Conservation (phyloP, 2,888 invertebrate genomes). For the Cantharis rustica region DNA sequence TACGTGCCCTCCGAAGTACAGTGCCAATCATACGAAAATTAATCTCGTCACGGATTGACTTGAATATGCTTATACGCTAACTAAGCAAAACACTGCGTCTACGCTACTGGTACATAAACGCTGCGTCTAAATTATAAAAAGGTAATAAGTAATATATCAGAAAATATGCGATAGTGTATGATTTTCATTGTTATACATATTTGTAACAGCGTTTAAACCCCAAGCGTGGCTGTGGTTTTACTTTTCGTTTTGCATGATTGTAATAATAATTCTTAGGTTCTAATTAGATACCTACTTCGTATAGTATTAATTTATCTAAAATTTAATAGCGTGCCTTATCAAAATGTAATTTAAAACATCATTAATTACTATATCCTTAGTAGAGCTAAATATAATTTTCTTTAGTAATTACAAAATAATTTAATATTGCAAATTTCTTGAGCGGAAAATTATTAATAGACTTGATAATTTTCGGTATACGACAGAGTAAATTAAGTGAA, state of each 20-base stretch:
- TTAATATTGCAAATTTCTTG: neutral
- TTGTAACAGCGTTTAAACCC: neutral
- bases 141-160: too few species aligned
- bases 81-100: too few species aligned
- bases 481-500: conserved; percentile 3
- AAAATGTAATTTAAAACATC: neutral
- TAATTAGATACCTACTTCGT: neutral
- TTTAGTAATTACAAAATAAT: neutral
- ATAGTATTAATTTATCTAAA: neutral
- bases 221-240: neutral
- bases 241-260: neutral
- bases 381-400: neutral
- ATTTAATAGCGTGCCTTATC: neutral
- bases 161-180: too few species aligned
- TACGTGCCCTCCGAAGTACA: too few species aligned
- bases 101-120: too few species aligned
- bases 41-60: too few species aligned
- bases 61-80: too few species aligned
- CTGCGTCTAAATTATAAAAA: too few species aligned
- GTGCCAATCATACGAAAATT: too few species aligned
- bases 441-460: neutral
- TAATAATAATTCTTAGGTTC: neutral
- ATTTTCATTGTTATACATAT: too few species aligned
- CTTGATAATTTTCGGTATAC: neutral
- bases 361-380: neutral